Evolutionary conservation across 2,888 invertebrate genomes (phyloP).

Genomic region (Ormyrus labotus): DNA sequence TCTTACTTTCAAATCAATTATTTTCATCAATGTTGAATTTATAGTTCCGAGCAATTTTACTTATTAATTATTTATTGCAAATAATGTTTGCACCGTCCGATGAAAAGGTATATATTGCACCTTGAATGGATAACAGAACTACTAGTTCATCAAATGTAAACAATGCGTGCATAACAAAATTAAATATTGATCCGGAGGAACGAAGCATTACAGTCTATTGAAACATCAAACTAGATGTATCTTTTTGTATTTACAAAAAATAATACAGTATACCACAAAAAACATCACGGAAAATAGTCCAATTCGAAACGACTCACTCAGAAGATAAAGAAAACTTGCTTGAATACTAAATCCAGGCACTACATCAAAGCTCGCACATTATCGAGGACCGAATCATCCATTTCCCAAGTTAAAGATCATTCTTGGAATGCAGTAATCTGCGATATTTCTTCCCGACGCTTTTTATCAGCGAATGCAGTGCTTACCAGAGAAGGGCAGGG

Average conservation of each 20-base stretch:
- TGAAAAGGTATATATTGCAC: too few relatives aligned
- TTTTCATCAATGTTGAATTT: too few relatives aligned
- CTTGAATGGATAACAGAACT: too few relatives aligned
- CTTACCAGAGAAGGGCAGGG: not conserved
- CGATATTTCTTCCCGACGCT: conserved; percentile 39
- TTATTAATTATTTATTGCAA: too few relatives aligned
- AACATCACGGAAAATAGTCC: not conserved
- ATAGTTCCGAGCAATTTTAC: too few relatives aligned
- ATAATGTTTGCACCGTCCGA: too few relatives aligned
- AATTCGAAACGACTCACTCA: not conserved
- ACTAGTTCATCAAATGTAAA: too few relatives aligned
- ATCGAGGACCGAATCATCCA: conserved; percentile 1
- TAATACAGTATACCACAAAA: not conserved
- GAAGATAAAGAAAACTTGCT: not conserved
- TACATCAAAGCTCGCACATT: not conserved
- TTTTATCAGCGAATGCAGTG: conserved; percentile 35
- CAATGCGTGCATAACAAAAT: too few relatives aligned
- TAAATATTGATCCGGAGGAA: too few relatives aligned
- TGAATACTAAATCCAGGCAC: not conserved
- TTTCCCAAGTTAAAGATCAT: conserved; percentile 21
- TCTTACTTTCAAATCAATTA: too few relatives aligned
- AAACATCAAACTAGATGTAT: not conserved
- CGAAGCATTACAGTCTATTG: not conserved
- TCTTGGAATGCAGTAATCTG: conserved; percentile 47
- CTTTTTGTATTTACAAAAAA: not conserved